These are phyloP conservation scores for Etia nguti DNA, from an alignment of 2,113 vertebrate species.

Conservation along the genomic window DNA sequence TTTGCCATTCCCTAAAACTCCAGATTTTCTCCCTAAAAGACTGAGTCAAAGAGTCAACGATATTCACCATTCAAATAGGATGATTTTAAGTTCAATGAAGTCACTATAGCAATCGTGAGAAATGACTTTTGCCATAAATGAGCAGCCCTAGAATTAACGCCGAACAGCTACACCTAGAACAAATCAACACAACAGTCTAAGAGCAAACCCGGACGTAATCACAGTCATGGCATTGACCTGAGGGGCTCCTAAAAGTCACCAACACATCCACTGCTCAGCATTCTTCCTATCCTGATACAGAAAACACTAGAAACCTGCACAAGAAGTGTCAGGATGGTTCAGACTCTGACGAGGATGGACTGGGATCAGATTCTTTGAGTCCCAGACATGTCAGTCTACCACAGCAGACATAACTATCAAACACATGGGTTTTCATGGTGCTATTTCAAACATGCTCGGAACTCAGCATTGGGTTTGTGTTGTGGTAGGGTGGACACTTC, in stretches of 20 bases:
- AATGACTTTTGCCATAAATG: neutral
- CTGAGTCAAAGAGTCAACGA: neutral
- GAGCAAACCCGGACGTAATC: conserved; percentile 26
- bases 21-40: neutral
- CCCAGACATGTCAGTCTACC: conserved; percentile 27
- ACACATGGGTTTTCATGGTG: conserved; percentile 59
- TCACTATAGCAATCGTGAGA: neutral
- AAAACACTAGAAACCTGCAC: neutral
- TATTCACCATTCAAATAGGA: neutral
- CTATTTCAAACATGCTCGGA: conserved; percentile 62
- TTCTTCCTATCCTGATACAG: neutral
- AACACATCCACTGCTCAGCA: neutral
- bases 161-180: neutral
- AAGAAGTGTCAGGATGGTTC: neutral
- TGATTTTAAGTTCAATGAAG: neutral
- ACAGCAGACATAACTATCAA: conserved; percentile 53
- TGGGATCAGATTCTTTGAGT: conserved; percentile 23
- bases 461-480: conserved; percentile 61
- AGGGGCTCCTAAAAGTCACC: neutral
- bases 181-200: neutral
- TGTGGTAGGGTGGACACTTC: conserved; percentile 62
- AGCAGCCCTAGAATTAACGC: neutral
- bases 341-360: neutral
- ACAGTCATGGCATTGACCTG: conserved; percentile 23
- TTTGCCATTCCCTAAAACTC: neutral